A percentile compares a stretch with the other conserved stretches of the same genome.
Conservation (phyloP, 2,888 invertebrate species). For the Hesperia comma region DNA sequence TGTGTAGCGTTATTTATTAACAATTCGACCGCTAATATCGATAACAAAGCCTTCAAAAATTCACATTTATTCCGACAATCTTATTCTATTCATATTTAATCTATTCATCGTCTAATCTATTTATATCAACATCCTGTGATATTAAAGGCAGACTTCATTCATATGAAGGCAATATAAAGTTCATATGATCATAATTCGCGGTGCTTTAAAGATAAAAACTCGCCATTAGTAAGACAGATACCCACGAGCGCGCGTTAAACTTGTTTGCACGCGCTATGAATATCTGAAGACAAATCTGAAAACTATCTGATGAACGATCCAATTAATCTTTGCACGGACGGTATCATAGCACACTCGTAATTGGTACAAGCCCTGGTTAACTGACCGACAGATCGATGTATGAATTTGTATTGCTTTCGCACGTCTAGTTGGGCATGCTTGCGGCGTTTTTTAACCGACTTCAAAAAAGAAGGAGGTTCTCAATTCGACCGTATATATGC, state of each 20-base stretch:
- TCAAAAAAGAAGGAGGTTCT: too few species aligned
- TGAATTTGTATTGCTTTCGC: constrained; percentile 9
- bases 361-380: constrained; percentile 35
- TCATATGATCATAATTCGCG: not conserved
- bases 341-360: constrained; percentile 30
- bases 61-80: too few species aligned
- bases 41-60: too few species aligned
- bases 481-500: too few species aligned
- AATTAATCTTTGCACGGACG: constrained; percentile 31
- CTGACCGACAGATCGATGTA: constrained; percentile 21
- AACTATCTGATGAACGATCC: constrained; percentile 33
- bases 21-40: too few species aligned
- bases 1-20: too few species aligned
- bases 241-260: constrained; percentile 15
- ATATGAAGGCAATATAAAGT: not conserved
- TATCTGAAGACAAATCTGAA: constrained; percentile 36
- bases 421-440: constrained; percentile 1
- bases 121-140: too few species aligned
- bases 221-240: constrained; percentile 17
- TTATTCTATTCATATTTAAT: too few species aligned
- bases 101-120: too few species aligned
- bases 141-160: too few species aligned
- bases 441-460: constrained; percentile 3
- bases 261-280: constrained; percentile 31
- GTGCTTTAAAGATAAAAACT: not conserved